phyloP scores from a whole-genome alignment of 2,113 vertebrate species.

The Ophiodon elongatus region DNA sequence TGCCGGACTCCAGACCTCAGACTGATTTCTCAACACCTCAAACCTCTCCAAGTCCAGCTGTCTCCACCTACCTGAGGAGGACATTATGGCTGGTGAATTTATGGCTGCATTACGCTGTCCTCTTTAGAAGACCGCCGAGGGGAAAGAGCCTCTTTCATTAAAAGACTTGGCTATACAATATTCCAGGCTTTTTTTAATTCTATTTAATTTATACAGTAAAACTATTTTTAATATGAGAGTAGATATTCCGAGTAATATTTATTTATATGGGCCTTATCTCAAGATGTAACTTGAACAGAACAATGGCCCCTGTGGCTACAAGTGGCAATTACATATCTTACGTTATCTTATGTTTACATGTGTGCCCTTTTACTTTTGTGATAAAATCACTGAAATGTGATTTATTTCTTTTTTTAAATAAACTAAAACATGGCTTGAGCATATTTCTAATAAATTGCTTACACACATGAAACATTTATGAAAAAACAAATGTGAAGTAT shows the following conservation, averaged over 20 bases:
- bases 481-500: not conserved
- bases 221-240: not conserved
- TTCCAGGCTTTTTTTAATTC: not conserved
- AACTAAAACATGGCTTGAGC: not conserved
- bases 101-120: conserved; percentile 84
- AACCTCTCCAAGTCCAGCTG: conserved; percentile 12
- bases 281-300: not conserved
- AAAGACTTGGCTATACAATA: not conserved
- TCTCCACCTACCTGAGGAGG: conserved; percentile 75
- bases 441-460: not conserved
- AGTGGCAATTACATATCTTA: not conserved
- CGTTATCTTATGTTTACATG: not conserved
- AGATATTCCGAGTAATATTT: not conserved
- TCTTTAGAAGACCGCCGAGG: conserved; percentile 64
- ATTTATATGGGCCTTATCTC: not conserved
- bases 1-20: not conserved
- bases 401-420: not conserved
- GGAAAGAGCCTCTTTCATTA: conserved; percentile 71
- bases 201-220: conserved; percentile 14
- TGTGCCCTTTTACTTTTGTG: not conserved
- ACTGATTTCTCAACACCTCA: not conserved
- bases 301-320: not conserved
- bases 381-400: not conserved
- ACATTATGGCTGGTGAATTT: conserved; percentile 80
- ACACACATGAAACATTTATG: not conserved